These are phyloP conservation scores for Picus viridis DNA, from an alignment of 2,797 vertebrate genomes.

Conservation along the genomic window DNA sequence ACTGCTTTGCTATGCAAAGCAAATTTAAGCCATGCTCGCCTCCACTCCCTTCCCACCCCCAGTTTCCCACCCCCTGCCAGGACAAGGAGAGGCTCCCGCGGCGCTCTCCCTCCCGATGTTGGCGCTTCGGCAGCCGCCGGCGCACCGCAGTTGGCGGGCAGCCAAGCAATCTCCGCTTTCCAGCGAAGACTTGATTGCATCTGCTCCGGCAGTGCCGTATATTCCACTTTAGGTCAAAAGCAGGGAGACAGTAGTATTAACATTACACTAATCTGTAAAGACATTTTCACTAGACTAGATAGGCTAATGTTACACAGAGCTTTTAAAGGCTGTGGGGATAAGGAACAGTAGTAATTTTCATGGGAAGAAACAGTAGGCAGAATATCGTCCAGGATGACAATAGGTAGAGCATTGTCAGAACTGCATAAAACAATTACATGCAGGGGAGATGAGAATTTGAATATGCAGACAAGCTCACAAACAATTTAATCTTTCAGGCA, in stretches of 20 bases:
- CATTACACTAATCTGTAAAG: constrained; percentile 86
- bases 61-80: background rate
- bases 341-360: constrained; percentile 75
- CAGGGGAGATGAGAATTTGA: constrained; percentile 43
- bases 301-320: constrained; percentile 82
- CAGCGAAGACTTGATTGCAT: constrained; percentile 80
- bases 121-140: constrained; percentile 53
- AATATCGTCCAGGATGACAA: constrained; percentile 55
- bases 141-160: constrained; percentile 64
- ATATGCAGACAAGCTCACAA: background rate
- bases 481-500: background rate
- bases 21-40: constrained; percentile 5
- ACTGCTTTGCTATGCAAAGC: constrained; percentile 28
- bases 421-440: constrained; percentile 46
- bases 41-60: background rate
- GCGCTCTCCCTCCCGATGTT: background rate
- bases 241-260: constrained; percentile 81
- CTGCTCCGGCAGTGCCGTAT: constrained; percentile 78
- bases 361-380: constrained; percentile 59
- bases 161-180: constrained; percentile 79
- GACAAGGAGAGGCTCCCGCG: constrained; percentile 29
- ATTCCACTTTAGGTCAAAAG: constrained; percentile 85
- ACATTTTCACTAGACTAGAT: constrained; percentile 83
- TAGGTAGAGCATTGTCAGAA: constrained; percentile 53
- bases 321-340: constrained; percentile 79